Base-by-base conservation (phyloP, 92 coral and sea anemone species). In the Galaxea fascicularis region DNA sequence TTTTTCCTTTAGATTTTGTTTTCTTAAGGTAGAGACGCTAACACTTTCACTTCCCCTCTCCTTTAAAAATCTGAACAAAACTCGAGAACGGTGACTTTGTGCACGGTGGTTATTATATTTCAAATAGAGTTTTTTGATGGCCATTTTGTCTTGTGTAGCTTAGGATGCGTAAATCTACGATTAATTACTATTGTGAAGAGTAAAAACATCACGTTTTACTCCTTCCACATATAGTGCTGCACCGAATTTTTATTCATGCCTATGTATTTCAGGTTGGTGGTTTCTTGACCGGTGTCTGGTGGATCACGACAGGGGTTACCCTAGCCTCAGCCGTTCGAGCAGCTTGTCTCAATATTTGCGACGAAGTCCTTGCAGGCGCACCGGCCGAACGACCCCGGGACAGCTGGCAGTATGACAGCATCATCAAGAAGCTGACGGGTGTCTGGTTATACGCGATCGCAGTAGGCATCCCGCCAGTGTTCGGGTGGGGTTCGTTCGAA, bases 361-460 rank as follows among this genome's bases (percentile, higher is more conserved):
- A 83, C 60, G 73, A 80, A 56, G 29, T 59, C 4, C 28, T 66
- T 10, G 86, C 46, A 17, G 51, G 58, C 18, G 79, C 86, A 22
- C 57, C 52, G 24, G 57, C 57, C 70, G 68, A 82, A 17, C 65
- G 77, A 14, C 60, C 77, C 5, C 29, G 82, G 4, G 69, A 77
- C 15, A 44, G 45, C 16, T 77, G 82, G 82, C 71, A 77, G 35
- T 66, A 49, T 7, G 64, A 79, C 65, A 52, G 68, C 46, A 65
- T 54, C 54, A 67, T 68, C 4, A 83, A 85, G 67, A 73, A 51
- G 35, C 59, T 93, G 58, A 68, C 85, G 0, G 91, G 71, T 0
- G 78, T 88, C 39, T 93, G 96, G 96, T 17, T 91, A 49, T 93
- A 85, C 78, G 73, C 94, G 1, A 56, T 67, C 16, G 64, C 71